Evolutionary conservation across 2,113 vertebrate species (phyloP).

Genomic region (Embiotoca jacksoni): DNA sequence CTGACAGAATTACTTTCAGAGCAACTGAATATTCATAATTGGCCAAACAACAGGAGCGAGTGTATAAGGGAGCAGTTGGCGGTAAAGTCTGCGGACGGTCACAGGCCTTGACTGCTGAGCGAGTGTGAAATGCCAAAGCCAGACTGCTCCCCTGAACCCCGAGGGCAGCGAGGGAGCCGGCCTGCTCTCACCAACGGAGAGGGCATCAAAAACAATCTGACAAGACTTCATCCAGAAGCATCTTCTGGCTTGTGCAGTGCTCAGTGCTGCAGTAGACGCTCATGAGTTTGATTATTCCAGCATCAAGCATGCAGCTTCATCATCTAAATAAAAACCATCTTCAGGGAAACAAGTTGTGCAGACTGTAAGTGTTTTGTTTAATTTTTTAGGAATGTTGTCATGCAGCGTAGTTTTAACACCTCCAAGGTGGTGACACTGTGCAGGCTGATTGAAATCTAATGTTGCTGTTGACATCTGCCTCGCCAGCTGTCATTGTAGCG

Average conservation of each 20-base stretch:
- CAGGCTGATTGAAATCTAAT: conserved; percentile 74
- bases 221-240: conserved; percentile 63
- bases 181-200: conserved; percentile 61
- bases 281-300: conserved; percentile 25
- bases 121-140: conserved; percentile 87
- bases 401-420: conserved; percentile 37
- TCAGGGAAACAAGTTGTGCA: conserved; percentile 2
- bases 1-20: conserved; percentile 92
- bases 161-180: conserved; percentile 77
- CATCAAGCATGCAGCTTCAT: conserved; percentile 10
- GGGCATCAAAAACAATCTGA: conserved; percentile 76
- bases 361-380: conserved; percentile 21
- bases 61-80: conserved; percentile 79
- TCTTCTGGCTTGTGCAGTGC: conserved; percentile 45
- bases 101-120: conserved; percentile 85
- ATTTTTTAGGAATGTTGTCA: conserved; percentile 32
- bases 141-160: conserved; percentile 75
- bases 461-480: conserved; percentile 78
- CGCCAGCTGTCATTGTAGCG: conserved; percentile 70
- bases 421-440: conserved; percentile 59
- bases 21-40: conserved; percentile 92
- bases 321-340: conserved; percentile 21
- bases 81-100: conserved; percentile 78
- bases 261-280: conserved; percentile 1
- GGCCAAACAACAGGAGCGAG: conserved; percentile 89